Base-by-base conservation (phyloP, 2,888 invertebrate species). In the Habrosyne pyritoides region DNA sequence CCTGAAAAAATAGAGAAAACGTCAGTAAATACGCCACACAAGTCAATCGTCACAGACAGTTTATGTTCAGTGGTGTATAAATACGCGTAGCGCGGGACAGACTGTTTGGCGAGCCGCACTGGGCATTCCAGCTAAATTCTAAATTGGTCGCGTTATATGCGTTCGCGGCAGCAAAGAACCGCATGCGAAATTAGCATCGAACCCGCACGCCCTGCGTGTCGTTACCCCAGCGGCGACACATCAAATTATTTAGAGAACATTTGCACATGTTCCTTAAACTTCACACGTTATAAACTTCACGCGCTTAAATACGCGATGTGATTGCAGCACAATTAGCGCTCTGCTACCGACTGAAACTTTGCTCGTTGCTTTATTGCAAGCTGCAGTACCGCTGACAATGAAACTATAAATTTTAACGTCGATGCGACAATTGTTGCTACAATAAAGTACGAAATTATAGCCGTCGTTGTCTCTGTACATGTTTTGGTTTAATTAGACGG, bases 171-270 rank as follows among this genome's bases (percentile, higher is more conserved):
- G 30, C n/a, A 18, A 48, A 60, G 57, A 56, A 58, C 54, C 56
- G 66, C 61, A 60, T 55, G 71, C 64, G 53, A 66, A 73, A 73
- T 73, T 74, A 74, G 72, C 71, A 60, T 51, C 57, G 61, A 58
- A 42, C 52, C 47, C 56, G 55, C 53, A 46, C 61, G 54, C 58
- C 60, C 57, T 52, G 55, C 60, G 69, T 61, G 71, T 71, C 74
- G 72, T 71, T 73, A 71, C 71, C 72, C 74, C 68, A 63, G 68
- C 70, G 65, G 62, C 64, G 70, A 65, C 70, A 75, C 73, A 78
- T 77, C 71, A 77, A 77, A 80, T 80, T 86, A 86, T 86, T 85
- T 84, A 66, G 70, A 83, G 81, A 80, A 74, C 75, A 56, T 77
- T 75, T 73, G 75, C 85, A 83, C 79, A 79, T 83, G 79, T 66